Conservation (phyloP, 2,888 invertebrate species). For the Pyrrhosoma nymphula region DNA sequence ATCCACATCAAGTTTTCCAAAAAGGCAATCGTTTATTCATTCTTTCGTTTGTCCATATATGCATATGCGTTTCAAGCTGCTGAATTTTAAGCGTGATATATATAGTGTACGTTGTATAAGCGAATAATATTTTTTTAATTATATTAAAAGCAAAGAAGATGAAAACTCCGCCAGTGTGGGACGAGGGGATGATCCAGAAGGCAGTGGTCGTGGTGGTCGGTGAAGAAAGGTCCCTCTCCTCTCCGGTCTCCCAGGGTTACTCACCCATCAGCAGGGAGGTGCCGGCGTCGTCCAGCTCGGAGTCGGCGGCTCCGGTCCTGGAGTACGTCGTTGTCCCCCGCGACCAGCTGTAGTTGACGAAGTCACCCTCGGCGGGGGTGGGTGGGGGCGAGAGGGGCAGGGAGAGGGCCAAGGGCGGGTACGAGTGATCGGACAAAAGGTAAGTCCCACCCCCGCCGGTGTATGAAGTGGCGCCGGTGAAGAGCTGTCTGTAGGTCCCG, state of each 20-base stretch:
- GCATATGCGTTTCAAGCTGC: neutral
- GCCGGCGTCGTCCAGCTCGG: slow-evolving; percentile 65
- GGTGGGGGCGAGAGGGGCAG: slow-evolving; percentile 70
- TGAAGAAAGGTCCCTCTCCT: neutral
- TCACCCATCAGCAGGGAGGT: slow-evolving; percentile 68
- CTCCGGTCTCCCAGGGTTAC: slow-evolving; percentile 59
- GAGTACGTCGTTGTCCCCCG: neutral
- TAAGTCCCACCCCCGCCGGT: slow-evolving; percentile 30
- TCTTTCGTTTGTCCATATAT: slow-evolving; percentile 44
- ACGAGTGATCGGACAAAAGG: slow-evolving; percentile 37
- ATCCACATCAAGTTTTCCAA: neutral
- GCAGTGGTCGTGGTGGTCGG: neutral
- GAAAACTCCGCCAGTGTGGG: neutral
- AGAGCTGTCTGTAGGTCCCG: slow-evolving; percentile 78
- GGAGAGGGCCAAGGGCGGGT: slow-evolving; percentile 74
- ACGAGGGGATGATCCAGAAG: neutral
- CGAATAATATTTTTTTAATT: neutral
- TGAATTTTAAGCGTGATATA: neutral
- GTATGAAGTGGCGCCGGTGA: slow-evolving; percentile 73
- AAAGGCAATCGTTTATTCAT: slow-evolving; percentile 65
- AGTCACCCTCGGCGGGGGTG: slow-evolving; percentile 49
- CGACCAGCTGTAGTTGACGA: slow-evolving; percentile 56
- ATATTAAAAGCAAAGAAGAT: neutral
- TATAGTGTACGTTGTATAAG: neutral
- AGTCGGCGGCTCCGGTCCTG: slow-evolving; percentile 62